These are phyloP conservation scores for Hydrolagus affinis DNA, from an alignment of 2,113 vertebrate species.

Conservation along the genomic window DNA sequence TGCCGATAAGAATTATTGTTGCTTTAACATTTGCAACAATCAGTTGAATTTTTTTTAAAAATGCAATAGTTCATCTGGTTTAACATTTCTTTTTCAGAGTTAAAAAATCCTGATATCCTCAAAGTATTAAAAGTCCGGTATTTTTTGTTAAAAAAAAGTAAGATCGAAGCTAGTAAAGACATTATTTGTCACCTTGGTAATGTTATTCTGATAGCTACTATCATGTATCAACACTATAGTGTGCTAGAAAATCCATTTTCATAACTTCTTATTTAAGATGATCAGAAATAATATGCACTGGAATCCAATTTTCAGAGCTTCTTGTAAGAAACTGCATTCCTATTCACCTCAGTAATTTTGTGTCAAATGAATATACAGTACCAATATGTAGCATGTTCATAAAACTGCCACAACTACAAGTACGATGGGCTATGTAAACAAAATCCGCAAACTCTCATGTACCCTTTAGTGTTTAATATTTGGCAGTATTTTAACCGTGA, in stretches of 20 bases:
- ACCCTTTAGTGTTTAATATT: background rate
- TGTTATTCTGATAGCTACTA: background rate
- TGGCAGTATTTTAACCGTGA: too few relatives aligned
- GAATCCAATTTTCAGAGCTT: background rate
- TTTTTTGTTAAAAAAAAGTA: background rate
- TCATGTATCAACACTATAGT: background rate
- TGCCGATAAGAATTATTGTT: too few relatives aligned
- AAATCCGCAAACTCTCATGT: background rate
- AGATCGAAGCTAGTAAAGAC: background rate
- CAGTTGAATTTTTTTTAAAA: background rate
- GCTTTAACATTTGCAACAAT: background rate
- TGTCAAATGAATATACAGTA: background rate
- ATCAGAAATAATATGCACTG: constrained; percentile 3
- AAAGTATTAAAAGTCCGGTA: background rate
- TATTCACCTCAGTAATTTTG: background rate
- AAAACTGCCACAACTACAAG: too few relatives aligned
- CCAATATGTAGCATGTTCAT: too few relatives aligned
- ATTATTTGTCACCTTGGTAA: background rate
- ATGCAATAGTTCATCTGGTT: too few relatives aligned
- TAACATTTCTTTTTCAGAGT: too few relatives aligned
- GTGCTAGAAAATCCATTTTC: background rate
- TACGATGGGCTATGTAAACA: background rate
- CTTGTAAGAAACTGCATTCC: background rate
- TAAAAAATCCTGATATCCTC: background rate
- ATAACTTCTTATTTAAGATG: background rate